Percentiles rank a stretch among this genome's conserved stretches.
Conservation (phyloP, 2,888 invertebrate genomes). For the Timema podura region DNA sequence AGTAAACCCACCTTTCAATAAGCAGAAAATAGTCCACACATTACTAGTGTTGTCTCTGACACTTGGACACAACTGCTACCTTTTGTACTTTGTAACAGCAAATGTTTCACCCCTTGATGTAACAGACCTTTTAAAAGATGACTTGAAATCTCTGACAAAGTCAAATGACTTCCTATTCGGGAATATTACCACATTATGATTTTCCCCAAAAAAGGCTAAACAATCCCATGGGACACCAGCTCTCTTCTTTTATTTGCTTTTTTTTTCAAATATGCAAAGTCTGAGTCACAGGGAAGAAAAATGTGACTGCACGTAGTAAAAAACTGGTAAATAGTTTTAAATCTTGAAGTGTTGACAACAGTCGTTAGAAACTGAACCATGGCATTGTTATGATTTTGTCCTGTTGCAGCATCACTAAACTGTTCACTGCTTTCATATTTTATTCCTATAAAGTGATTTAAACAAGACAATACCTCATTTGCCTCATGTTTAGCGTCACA, state of each 20-base stretch:
- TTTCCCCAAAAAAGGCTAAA: too few species aligned
- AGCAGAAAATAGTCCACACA: not conserved
- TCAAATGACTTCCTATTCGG: not conserved
- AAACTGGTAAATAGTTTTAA: not conserved
- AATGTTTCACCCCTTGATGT: not conserved
- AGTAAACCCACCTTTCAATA: not conserved
- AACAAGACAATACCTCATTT: not conserved
- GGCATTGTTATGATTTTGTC: not conserved
- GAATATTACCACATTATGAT: not conserved
- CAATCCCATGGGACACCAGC: too few species aligned
- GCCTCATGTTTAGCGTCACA: not conserved
- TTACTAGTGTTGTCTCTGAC: not conserved
- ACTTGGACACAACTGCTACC: not conserved
- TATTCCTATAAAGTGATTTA: conserved; percentile 4
- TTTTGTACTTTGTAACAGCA: not conserved
- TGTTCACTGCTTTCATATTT: not conserved
- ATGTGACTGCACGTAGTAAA: not conserved
- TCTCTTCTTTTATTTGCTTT: not conserved
- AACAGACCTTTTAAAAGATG: not conserved
- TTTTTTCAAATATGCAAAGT: not conserved
- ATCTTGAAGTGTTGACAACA: not conserved
- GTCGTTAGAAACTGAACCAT: not conserved
- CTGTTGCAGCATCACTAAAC: not conserved
- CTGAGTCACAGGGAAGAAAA: not conserved
- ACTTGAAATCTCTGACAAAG: not conserved